Conservation (phyloP, 2,888 invertebrate species). For the Panzeria rudis region DNA sequence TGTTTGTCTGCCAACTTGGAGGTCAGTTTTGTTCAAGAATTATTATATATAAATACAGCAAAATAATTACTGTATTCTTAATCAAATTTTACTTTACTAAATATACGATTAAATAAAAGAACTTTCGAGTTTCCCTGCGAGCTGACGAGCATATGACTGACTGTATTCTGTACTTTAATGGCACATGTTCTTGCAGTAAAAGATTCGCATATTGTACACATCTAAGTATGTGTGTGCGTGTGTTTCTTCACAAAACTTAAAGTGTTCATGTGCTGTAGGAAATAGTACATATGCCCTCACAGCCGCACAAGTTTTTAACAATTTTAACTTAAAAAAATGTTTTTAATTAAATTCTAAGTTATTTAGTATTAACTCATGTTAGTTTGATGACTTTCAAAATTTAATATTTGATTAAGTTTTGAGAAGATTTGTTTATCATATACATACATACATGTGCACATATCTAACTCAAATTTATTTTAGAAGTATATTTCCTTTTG, state of each 20-base stretch:
- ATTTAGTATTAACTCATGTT: neutral
- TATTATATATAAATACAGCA: too few species aligned
- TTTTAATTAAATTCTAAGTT: neutral
- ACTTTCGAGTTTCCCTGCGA: neutral
- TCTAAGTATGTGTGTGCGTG: neutral
- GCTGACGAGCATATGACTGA: neutral
- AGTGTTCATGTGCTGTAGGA: neutral
- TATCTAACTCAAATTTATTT: neutral
- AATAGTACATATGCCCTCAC: too few species aligned
- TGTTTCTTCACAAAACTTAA: neutral
- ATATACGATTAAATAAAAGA: neutral
- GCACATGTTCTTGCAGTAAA: neutral
- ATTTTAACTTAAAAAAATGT: neutral
- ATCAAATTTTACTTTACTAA: neutral
- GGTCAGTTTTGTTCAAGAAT: too few species aligned
- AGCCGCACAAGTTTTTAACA: neutral
- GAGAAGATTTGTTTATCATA: neutral
- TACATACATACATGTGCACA: too few species aligned
- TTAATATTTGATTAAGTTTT: neutral
- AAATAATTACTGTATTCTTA: too few species aligned
- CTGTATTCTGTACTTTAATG: neutral
- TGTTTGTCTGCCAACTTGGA: too few species aligned
- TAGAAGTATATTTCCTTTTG: neutral
- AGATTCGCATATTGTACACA: neutral
- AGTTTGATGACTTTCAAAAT: neutral